These are phyloP conservation scores for Ophion slaviceki DNA, from an alignment of 2,888 invertebrate genomes.

Conservation along the genomic window DNA sequence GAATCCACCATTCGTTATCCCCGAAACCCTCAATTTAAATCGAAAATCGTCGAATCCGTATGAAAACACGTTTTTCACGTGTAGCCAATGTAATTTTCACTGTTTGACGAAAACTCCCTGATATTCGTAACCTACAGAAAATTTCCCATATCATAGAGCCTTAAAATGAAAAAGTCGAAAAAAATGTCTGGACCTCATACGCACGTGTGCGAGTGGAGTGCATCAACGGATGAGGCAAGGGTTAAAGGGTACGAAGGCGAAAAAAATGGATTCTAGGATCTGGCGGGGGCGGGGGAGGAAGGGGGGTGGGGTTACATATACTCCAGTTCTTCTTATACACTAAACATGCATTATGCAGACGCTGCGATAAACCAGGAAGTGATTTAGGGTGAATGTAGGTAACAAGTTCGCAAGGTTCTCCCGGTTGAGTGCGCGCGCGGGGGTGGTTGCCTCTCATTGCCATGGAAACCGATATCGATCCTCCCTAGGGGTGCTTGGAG, in stretches of 20 bases:
- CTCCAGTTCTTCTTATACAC: constrained; percentile 20
- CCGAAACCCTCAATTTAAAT: neutral
- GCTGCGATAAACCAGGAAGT: constrained; percentile 72
- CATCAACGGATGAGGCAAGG: constrained; percentile 35
- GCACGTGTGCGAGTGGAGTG: constrained; percentile 12
- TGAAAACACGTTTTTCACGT: neutral
- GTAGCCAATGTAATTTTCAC: neutral
- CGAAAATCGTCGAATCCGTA: neutral
- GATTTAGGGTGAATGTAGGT: constrained; percentile 79
- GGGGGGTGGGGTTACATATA: neutral
- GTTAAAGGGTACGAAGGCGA: constrained; percentile 28
- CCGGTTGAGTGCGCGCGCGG: constrained; percentile 48
- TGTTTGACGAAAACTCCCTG: neutral
- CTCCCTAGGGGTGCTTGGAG: constrained; percentile 63
- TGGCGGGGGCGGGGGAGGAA: neutral
- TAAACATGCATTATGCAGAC: constrained; percentile 64
- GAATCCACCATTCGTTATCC: neutral
- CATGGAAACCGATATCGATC: constrained; percentile 83
- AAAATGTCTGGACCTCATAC: neutral
- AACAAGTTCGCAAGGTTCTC: constrained; percentile 76
- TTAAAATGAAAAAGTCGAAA: neutral
- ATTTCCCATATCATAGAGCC: neutral
- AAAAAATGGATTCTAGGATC: constrained; percentile 22
- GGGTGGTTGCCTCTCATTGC: constrained; percentile 72
- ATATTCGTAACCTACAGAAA: neutral